Base-by-base conservation (phyloP, 2,113 vertebrate species). In the Dolichallabes microphthalmus region DNA sequence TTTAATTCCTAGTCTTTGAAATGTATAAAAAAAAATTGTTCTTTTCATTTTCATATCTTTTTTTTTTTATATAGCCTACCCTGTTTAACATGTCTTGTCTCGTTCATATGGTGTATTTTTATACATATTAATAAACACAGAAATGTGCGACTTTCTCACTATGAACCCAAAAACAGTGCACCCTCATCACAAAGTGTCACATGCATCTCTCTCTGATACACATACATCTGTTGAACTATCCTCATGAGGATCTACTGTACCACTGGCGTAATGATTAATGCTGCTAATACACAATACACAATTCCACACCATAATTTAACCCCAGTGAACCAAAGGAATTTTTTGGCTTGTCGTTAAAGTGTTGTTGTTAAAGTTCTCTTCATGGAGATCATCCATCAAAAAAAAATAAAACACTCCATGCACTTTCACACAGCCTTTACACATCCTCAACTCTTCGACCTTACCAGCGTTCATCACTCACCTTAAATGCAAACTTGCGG, bases 401-500 rank as follows among this genome's bases (percentile, higher is more conserved):
- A 71, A 39, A 69, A 35, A 74, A 35, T 35, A 3, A 45, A 45
- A 45, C 45, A 8, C 45, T 35, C 13, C 45, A 52, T 45, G 9
- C 25, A 15, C 50, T 15, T 12, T 6, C 22, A 14, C 73, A 52
- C 45, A 52, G 25, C 39, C 9, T 52, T 50, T 52, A 27, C 81
- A 79, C 39, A 87, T 73, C 39, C 81, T 52, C 69, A 30, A 66
- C 30, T 69, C 19, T 60, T 25, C 39, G 20, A 39, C 55, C 30
- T 25, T 1, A 27, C 2, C 53, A 57, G 15, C 63, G 3, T 35
- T 82, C 32, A 52, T 82, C 32, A 52, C 97, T 94, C 90, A 99
- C 97, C 98, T 98, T 98, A 95, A 99, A 99, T 32, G 97, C 96
- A 90, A 97, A 95, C 85, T 96, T 98, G 86, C 96, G 95, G 93